Conservation (phyloP, 2,113 vertebrate species). For the Nyctibius bracteatus region DNA sequence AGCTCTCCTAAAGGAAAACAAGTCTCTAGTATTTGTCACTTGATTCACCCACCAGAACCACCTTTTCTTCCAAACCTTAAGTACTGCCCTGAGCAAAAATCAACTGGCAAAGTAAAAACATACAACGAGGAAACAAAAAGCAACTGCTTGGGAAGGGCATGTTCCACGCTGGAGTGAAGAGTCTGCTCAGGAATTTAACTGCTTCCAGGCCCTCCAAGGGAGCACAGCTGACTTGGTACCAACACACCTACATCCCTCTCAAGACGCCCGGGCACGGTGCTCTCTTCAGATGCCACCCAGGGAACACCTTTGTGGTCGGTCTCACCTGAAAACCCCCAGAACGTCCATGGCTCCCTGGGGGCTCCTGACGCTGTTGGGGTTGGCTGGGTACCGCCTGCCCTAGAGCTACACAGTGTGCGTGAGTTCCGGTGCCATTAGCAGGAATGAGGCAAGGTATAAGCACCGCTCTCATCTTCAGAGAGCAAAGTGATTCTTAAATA, state of each 20-base stretch:
- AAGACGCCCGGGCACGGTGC: accelerated
- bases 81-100: slow-evolving; percentile 31
- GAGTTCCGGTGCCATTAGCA: neutral
- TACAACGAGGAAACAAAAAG: neutral
- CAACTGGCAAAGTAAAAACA: neutral
- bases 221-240: neutral
- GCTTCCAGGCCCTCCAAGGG: neutral
- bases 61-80: neutral
- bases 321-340: neutral
- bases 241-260: accelerated
- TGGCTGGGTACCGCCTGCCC: neutral
- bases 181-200: neutral
- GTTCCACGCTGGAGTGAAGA: neutral
- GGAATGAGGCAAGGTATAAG: neutral
- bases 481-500: neutral
- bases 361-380: neutral
- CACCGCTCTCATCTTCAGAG: neutral
- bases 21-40: neutral
- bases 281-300: neutral
- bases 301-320: neutral
- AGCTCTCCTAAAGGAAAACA: neutral
- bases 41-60: neutral
- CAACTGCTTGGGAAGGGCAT: neutral
- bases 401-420: neutral
- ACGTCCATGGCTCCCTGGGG: neutral